These are phyloP conservation scores for Margaritifera margaritifera DNA, from an alignment of 2,888 invertebrate species.

Conservation along the genomic window DNA sequence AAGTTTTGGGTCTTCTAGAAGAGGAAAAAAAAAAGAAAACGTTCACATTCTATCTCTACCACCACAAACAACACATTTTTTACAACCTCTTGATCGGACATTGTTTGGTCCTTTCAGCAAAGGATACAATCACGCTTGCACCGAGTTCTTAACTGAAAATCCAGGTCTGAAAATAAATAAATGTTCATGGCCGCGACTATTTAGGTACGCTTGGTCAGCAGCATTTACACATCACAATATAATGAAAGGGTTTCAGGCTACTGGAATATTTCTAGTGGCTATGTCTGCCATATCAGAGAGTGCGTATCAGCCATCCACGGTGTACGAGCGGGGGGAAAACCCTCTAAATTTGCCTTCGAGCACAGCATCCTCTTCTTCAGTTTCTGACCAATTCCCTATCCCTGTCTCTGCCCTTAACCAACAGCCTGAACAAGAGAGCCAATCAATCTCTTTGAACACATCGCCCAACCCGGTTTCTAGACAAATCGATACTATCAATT, in stretches of 20 bases:
- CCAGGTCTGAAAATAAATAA: not conserved
- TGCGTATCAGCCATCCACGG: not conserved
- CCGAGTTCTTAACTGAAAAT: not conserved
- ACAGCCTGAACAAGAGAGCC: too few relatives aligned
- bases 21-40: not conserved
- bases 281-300: too few relatives aligned
- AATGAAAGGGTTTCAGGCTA: not conserved
- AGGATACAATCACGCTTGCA: not conserved
- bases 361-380: too few relatives aligned
- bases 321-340: too few relatives aligned
- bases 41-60: constrained; percentile 1
- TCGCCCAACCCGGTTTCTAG: too few relatives aligned
- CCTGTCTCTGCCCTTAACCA: too few relatives aligned
- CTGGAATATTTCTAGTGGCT: not conserved
- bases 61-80: not conserved
- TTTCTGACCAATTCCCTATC: too few relatives aligned
- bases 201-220: not conserved
- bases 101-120: not conserved
- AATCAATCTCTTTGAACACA: too few relatives aligned
- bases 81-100: not conserved
- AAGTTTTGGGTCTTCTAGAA: not conserved
- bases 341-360: too few relatives aligned
- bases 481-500: too few relatives aligned
- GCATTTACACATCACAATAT: not conserved
- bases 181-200: not conserved